Percentiles rank a stretch among this genome's conserved stretches.
Evolutionary conservation across 64 coral and sea anemone genomes (phyloP).

Genomic region (Actinia equina): DNA sequence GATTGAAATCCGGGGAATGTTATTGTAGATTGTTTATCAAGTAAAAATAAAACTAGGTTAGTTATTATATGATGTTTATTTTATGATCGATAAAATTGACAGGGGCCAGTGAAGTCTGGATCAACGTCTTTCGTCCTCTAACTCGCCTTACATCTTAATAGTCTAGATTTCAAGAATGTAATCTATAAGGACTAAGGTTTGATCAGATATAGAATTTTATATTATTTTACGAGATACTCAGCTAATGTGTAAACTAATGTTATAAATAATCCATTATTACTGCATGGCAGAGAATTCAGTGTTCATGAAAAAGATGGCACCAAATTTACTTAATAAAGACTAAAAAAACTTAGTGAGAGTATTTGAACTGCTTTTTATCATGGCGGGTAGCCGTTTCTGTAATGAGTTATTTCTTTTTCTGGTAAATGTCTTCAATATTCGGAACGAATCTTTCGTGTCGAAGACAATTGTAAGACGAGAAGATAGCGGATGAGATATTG

Average conservation of each 20-base stretch:
- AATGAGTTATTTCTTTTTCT: neutral
- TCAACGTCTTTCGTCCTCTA: neutral
- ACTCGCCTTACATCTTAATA: neutral
- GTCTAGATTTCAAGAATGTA: slow-evolving; percentile 7
- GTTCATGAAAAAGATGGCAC: neutral
- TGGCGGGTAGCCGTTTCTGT: neutral
- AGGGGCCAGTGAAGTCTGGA: neutral
- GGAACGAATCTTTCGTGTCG: neutral
- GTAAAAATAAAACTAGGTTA: neutral
- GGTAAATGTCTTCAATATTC: neutral
- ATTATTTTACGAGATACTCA: neutral
- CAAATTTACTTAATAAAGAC: neutral
- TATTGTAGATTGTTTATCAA: slow-evolving; percentile 4
- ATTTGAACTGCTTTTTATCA: neutral
- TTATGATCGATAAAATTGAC: neutral
- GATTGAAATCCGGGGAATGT: neutral
- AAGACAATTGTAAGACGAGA: slow-evolving; percentile 11
- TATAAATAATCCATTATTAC: neutral
- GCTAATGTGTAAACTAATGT: neutral
- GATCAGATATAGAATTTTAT: neutral
- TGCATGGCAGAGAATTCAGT: neutral
- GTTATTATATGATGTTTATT: neutral
- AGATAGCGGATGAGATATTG: slow-evolving; percentile 4
- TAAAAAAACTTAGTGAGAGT: neutral
- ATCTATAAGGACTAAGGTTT: slow-evolving; percentile 4